Evolutionary conservation across 2,797 vertebrate species (phyloP).

Genomic region (Lacerta agilis): DNA sequence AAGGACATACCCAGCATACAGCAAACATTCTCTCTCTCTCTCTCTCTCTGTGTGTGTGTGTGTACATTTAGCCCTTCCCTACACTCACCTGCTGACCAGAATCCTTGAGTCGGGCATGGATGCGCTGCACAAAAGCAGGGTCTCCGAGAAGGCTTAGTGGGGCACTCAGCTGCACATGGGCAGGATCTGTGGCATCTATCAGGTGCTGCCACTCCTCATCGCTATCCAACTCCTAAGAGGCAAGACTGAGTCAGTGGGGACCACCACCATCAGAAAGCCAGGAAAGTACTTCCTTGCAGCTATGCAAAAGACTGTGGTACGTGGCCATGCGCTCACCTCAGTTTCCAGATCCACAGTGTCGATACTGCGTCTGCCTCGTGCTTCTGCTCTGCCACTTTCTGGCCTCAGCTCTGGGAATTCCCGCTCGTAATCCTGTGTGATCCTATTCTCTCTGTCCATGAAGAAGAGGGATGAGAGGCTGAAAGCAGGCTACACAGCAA

Average conservation of each 20-base stretch:
- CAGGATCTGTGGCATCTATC: conserved; percentile 71
- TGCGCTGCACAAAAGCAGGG: conserved; percentile 70
- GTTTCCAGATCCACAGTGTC: conserved; percentile 64
- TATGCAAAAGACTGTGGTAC: not conserved
- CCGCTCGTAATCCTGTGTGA: conserved; percentile 81
- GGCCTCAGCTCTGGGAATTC: conserved; percentile 79
- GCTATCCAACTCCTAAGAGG: conserved; percentile 79
- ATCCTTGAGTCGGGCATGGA: conserved; percentile 76
- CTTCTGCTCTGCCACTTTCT: conserved; percentile 45
- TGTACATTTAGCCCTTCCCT: not conserved
- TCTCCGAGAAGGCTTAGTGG: conserved; percentile 72
- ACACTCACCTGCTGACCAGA: conserved; percentile 83
- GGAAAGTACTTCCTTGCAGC: not conserved
- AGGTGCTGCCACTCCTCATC: conserved; percentile 85
- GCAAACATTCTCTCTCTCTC: not conserved
- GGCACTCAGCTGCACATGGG: conserved; percentile 53
- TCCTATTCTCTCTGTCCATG: conserved; percentile 76
- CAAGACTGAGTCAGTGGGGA: not conserved
- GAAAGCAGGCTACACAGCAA: not conserved
- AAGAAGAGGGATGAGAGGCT: conserved; percentile 1
- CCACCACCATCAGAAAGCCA: not conserved
- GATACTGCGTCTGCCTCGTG: conserved; percentile 26
- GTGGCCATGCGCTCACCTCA: conserved; percentile 72
- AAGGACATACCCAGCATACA: not conserved
- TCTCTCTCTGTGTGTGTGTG: no score